Percentiles rank a stretch among this genome's conserved stretches.
Evolutionary conservation across 2,113 vertebrate genomes (phyloP).

Genomic region (Chlorodrepanis virens): DNA sequence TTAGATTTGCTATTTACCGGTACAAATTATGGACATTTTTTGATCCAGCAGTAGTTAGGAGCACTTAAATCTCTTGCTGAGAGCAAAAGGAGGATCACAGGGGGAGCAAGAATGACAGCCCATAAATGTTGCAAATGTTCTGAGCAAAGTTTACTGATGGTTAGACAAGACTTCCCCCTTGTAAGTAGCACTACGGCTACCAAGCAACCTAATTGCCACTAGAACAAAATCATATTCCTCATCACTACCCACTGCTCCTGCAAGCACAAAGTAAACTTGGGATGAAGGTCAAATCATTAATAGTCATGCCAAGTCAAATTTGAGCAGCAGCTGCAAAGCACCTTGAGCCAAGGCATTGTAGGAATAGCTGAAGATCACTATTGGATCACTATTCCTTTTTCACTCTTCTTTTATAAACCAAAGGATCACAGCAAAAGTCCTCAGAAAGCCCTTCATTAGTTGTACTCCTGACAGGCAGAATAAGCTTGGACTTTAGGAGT

Average conservation of each 20-base stretch:
- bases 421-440: neutral
- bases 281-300: constrained; percentile 39
- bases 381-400: neutral
- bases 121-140: neutral
- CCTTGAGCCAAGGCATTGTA: constrained; percentile 16
- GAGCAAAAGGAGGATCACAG: neutral
- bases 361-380: neutral
- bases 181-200: neutral
- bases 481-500: neutral
- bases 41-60: neutral
- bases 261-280: neutral
- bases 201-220: neutral
- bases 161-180: neutral
- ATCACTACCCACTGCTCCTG: neutral
- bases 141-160: neutral
- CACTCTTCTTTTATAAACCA: neutral
- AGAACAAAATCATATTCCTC: neutral
- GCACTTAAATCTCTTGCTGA: neutral
- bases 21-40: neutral
- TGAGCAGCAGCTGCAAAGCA: neutral
- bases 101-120: neutral
- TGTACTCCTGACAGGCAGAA: constrained; percentile 1
- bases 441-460: neutral
- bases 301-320: constrained; percentile 15
- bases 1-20: neutral